Percentiles rank a stretch among this genome's conserved stretches.
These are phyloP conservation scores for Micromesistius poutassou DNA, from an alignment of 2,797 vertebrate genomes.

Conservation along the genomic window DNA sequence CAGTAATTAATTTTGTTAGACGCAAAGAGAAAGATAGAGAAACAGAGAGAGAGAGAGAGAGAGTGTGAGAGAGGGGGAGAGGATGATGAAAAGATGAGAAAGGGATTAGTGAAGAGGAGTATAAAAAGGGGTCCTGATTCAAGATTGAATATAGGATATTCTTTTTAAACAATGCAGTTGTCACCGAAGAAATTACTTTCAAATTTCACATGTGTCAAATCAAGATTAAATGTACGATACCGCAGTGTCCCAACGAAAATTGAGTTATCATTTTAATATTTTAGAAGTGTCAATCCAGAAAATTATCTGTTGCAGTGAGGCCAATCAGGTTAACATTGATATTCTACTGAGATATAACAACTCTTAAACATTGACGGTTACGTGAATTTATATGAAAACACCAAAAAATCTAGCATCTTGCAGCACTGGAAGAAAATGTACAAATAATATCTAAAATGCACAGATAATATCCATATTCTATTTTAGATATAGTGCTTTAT, in stretches of 20 bases:
- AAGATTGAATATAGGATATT: conserved; percentile 55
- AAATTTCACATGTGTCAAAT: conserved; percentile 66
- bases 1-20: conserved; percentile 84
- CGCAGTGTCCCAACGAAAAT: not conserved
- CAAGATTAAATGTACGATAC: conserved; percentile 15
- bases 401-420: not conserved
- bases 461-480: not conserved
- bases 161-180: not conserved
- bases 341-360: conserved; percentile 67
- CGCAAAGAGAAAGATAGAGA: conserved; percentile 43
- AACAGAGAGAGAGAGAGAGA: conserved; percentile 27
- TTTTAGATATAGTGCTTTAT: no score
- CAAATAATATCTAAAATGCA: not conserved
- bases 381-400: not conserved
- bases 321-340: conserved; percentile 48
- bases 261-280: not conserved
- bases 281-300: conserved; percentile 8
- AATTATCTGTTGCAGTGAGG: conserved; percentile 34
- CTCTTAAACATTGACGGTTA: conserved; percentile 49
- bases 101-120: conserved; percentile 19
- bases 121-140: conserved; percentile 39
- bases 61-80: conserved; percentile 23
- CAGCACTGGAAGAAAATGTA: not conserved
- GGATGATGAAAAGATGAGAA: conserved; percentile 11
- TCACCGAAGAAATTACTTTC: conserved; percentile 48